These are phyloP conservation scores for Teleogryllus oceanicus DNA, from an alignment of 2,888 invertebrate species.

Conservation along the genomic window DNA sequence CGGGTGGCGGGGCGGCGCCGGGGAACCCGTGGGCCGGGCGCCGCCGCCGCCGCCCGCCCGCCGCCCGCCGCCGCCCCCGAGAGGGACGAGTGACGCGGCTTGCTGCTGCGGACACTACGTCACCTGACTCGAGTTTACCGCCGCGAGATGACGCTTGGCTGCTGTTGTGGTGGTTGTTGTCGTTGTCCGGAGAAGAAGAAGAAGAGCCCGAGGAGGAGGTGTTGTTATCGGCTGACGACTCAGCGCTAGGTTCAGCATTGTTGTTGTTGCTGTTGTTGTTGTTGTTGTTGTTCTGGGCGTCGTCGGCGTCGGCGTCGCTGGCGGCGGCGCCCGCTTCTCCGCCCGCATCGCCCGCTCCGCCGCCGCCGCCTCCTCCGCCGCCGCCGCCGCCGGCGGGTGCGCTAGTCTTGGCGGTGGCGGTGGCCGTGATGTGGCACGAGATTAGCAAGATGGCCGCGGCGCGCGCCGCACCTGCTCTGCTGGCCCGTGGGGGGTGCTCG, in stretches of 20 bases:
- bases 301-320: conserved; percentile 18
- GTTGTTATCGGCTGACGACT: conserved; percentile 19
- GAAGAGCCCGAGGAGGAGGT: conserved; percentile 18
- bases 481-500: no score
- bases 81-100: conserved; percentile 23
- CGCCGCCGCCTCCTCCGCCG: conserved; percentile 29
- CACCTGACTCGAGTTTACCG: conserved; percentile 34
- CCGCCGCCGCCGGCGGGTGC: conserved; percentile 27
- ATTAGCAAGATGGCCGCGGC: conserved; percentile 92
- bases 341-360: conserved; percentile 27
- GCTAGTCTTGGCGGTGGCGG: conserved; percentile 31
- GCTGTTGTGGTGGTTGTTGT: conserved; percentile 26
- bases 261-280: conserved; percentile 26
- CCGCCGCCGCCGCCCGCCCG: conserved; percentile 4
- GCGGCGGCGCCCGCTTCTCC: conserved; percentile 23
- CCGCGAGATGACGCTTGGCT: conserved; percentile 25
- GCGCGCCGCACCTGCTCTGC: conserved; percentile 90
- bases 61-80: conserved; percentile 29
- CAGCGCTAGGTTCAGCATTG: conserved; percentile 24
- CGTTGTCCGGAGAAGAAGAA: conserved; percentile 19
- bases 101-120: conserved; percentile 28
- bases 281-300: conserved; percentile 27
- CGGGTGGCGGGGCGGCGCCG: neutral
- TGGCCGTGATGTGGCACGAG: conserved; percentile 69
- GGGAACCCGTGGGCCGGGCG: conserved; percentile 24